Percentiles rank a stretch among this genome's conserved stretches.
Evolutionary conservation across 2,888 invertebrate species (phyloP).

Genomic region (Alsophila aescularia): DNA sequence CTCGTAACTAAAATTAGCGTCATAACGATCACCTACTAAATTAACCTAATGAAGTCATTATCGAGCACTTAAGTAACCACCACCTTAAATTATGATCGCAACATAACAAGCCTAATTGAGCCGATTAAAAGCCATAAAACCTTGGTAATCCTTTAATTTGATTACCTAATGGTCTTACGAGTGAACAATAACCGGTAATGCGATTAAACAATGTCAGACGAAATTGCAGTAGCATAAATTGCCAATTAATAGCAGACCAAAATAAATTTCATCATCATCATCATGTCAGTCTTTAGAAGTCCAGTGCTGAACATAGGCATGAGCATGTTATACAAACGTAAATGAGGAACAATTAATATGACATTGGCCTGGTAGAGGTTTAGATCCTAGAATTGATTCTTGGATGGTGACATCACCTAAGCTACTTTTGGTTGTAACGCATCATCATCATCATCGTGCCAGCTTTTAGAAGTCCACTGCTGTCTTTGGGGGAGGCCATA

Average conservation of each 20-base stretch:
- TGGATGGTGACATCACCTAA: not conserved
- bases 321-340: no score
- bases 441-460: not conserved
- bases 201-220: conserved; percentile 60
- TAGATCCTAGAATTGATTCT: conserved; percentile 15
- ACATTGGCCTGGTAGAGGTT: conserved; percentile 12
- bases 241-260: conserved; percentile 70
- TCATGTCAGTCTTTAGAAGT: not conserved
- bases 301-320: not conserved
- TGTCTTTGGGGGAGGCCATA: no score
- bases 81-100: conserved; percentile 40
- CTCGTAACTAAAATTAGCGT: conserved; percentile 4
- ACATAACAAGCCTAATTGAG: conserved; percentile 42
- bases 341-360: conserved; percentile 11
- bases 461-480: no score
- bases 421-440: not conserved
- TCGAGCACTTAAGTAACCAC: conserved; percentile 33
- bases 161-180: conserved; percentile 59
- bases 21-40: conserved; percentile 1
- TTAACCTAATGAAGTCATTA: conserved; percentile 22
- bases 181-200: conserved; percentile 54
- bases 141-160: conserved; percentile 53
- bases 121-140: conserved; percentile 50
- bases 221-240: conserved; percentile 63
- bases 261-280: conserved; percentile 14